These are phyloP conservation scores for Chrysomela aeneicollis DNA, from an alignment of 2,888 invertebrate genomes.

Conservation along the genomic window DNA sequence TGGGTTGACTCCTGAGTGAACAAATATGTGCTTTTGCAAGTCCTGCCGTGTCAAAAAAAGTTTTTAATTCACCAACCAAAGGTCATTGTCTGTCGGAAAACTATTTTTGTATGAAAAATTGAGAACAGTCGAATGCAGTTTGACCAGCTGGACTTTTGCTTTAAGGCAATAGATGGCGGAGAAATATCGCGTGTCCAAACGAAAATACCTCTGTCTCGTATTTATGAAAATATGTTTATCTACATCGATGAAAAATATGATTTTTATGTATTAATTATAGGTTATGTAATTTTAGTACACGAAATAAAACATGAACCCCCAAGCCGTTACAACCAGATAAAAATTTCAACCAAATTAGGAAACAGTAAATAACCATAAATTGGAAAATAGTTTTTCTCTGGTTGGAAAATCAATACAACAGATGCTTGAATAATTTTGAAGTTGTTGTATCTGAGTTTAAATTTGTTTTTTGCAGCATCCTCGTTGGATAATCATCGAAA, in stretches of 20 bases:
- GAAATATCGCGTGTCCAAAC: slow-evolving; percentile 53
- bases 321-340: not conserved
- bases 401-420: no score
- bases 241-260: slow-evolving; percentile 60
- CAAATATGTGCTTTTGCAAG: slow-evolving; percentile 53
- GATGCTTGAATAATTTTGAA: no score
- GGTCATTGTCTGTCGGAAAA: no score
- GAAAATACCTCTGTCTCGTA: slow-evolving; percentile 60
- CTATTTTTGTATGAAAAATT: no score
- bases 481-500: no score
- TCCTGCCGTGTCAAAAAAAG: slow-evolving; percentile 16
- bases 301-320: slow-evolving; percentile 18
- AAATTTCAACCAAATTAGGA: no score
- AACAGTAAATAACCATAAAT: no score
- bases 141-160: slow-evolving; percentile 27
- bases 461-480: no score
- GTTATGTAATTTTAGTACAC: slow-evolving; percentile 34
- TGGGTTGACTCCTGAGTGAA: slow-evolving; percentile 57
- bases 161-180: slow-evolving; percentile 52
- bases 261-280: slow-evolving; percentile 46
- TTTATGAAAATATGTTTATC: slow-evolving; percentile 60
- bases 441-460: no score
- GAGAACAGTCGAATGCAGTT: not conserved
- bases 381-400: no score
- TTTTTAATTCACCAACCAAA: no score